These are phyloP conservation scores for Shargacucullia verbasci DNA, from an alignment of 2,888 invertebrate genomes.

Conservation along the genomic window DNA sequence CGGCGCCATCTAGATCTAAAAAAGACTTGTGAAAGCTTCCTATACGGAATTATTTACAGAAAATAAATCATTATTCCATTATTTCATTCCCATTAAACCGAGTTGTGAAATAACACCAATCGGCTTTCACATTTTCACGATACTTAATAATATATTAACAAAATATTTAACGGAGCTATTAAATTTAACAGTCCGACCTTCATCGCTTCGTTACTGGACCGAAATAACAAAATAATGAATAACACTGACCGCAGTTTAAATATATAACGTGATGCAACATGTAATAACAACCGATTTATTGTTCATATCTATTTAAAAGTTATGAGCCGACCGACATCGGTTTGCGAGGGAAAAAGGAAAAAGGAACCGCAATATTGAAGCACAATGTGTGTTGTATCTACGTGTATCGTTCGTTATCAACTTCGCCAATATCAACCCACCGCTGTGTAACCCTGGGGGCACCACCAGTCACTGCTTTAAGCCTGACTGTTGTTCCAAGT, in stretches of 20 bases:
- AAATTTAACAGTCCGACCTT: constrained; percentile 7
- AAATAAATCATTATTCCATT: too few relatives aligned
- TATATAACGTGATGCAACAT: constrained; percentile 27
- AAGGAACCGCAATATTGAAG: not conserved
- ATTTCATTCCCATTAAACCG: not conserved
- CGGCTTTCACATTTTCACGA: too few relatives aligned
- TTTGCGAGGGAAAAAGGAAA: not conserved
- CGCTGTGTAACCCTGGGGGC: too few relatives aligned
- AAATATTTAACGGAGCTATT: constrained; percentile 12
- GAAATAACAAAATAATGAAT: constrained; percentile 38
- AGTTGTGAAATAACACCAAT: too few relatives aligned
- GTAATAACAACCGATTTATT: constrained; percentile 13
- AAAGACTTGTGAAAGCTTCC: too few relatives aligned
- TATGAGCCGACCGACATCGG: not conserved
- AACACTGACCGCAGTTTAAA: constrained; percentile 24
- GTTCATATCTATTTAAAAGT: constrained; percentile 16
- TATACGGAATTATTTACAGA: too few relatives aligned
- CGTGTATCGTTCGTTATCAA: too few relatives aligned
- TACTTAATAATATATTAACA: not conserved
- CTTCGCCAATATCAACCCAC: too few relatives aligned
- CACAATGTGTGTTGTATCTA: too few relatives aligned
- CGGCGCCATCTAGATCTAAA: too few relatives aligned
- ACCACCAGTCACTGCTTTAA: too few relatives aligned
- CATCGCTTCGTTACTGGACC: constrained; percentile 15
- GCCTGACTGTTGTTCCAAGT: too few relatives aligned